phyloP scores from a whole-genome alignment of 2,888 invertebrate species.

The Zygogramma bicolorata region DNA sequence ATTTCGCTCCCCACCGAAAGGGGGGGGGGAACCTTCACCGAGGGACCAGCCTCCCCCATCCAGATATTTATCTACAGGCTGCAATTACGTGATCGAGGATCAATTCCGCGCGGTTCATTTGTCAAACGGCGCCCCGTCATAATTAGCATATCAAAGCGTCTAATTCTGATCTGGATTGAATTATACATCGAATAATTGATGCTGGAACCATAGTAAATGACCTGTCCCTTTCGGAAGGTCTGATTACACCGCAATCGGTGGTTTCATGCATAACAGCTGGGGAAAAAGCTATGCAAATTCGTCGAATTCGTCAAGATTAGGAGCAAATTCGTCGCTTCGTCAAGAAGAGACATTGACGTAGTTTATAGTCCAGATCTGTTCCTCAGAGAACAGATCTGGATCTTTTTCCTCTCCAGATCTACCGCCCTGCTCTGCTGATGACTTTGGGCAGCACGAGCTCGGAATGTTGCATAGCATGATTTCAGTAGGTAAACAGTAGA shows the following conservation, averaged over 20 bases:
- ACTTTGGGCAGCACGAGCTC: too few relatives aligned
- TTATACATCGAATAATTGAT: constrained; percentile 57
- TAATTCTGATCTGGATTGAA: constrained; percentile 56
- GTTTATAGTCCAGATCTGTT: too few relatives aligned
- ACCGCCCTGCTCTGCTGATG: too few relatives aligned
- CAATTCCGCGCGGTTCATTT: constrained; percentile 48
- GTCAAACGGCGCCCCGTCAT: constrained; percentile 49
- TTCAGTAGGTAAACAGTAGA: too few relatives aligned
- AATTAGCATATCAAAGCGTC: constrained; percentile 60
- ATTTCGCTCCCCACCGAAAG: background rate
- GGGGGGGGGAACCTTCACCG: background rate
- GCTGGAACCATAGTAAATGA: constrained; percentile 40
- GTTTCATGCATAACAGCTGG: background rate
- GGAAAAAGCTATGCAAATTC: background rate
- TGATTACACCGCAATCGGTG: constrained; percentile 30
- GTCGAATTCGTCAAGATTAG: too few relatives aligned
- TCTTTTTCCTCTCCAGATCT: too few relatives aligned
- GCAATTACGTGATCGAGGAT: constrained; percentile 36
- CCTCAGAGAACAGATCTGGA: too few relatives aligned
- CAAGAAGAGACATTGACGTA: too few relatives aligned
- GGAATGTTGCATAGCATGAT: too few relatives aligned
- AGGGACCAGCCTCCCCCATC: constrained; percentile 6
- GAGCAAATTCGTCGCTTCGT: too few relatives aligned
- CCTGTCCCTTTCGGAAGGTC: constrained; percentile 34
- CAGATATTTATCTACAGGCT: constrained; percentile 38